These are phyloP conservation scores for Gonocerus acuteangulatus DNA, from an alignment of 2,888 invertebrate genomes.

Conservation along the genomic window DNA sequence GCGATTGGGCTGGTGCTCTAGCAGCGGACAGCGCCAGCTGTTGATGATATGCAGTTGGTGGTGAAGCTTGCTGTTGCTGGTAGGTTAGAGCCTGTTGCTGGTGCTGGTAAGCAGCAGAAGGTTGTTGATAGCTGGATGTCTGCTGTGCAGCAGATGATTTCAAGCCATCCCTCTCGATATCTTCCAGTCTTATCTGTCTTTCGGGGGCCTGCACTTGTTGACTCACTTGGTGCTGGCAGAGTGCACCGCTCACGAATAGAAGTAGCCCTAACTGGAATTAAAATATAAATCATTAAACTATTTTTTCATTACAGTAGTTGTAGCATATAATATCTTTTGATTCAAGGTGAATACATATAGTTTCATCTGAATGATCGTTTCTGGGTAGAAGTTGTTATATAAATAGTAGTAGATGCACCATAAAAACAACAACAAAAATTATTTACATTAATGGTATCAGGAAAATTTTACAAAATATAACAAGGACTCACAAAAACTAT, in stretches of 20 bases:
- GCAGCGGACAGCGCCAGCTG: conserved; percentile 25
- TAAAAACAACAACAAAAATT: too few relatives aligned
- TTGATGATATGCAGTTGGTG: conserved; percentile 30
- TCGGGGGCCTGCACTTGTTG: conserved; percentile 43
- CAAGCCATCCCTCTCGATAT: conserved; percentile 64
- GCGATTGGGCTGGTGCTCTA: conserved; percentile 4
- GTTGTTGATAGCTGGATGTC: conserved; percentile 24
- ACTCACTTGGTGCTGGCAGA: conserved; percentile 17
- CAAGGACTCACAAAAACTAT: too few relatives aligned
- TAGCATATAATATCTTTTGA: not conserved
- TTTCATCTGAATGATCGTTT: too few relatives aligned
- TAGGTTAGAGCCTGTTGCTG: conserved; percentile 22
- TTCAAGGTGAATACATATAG: too few relatives aligned
- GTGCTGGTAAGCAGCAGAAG: conserved; percentile 24
- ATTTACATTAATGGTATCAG: too few relatives aligned
- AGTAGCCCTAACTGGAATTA: conserved; percentile 12
- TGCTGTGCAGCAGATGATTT: conserved; percentile 39
- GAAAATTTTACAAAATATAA: too few relatives aligned
- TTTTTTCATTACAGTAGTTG: not conserved
- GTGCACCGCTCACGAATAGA: conserved; percentile 7
- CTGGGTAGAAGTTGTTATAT: too few relatives aligned
- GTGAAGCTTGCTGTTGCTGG: conserved; percentile 21
- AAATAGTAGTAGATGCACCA: too few relatives aligned
- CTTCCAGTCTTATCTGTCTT: conserved; percentile 62
- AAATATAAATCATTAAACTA: not conserved